These are phyloP conservation scores for Sylvia atricapilla DNA, from an alignment of 2,113 vertebrate genomes.

Conservation along the genomic window DNA sequence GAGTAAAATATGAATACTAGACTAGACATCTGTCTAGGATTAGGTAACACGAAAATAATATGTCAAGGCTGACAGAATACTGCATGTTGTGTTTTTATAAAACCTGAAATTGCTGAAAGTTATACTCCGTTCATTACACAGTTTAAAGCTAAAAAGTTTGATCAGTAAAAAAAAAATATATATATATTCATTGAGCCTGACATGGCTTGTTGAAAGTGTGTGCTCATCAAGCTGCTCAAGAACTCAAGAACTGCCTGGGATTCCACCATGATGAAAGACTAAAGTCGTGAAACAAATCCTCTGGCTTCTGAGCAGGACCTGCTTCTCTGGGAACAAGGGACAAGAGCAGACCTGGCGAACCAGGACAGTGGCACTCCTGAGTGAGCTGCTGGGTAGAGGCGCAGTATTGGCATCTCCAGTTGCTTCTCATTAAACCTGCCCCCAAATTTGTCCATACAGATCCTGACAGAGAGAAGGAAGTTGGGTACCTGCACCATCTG, in stretches of 20 bases:
- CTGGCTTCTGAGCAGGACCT: background rate
- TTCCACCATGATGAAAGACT: background rate
- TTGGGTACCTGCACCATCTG: rapidly evolving
- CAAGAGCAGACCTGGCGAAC: rapidly evolving
- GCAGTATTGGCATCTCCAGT: background rate
- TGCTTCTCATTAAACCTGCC: background rate
- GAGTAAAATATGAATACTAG: background rate
- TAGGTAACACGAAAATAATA: background rate
- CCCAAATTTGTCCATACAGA: background rate
- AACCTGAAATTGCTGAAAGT: background rate
- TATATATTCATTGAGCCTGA: background rate
- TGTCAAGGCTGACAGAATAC: background rate
- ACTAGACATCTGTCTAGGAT: background rate
- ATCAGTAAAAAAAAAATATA: background rate
- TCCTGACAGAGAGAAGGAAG: rapidly evolving
- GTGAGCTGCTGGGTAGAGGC: background rate
- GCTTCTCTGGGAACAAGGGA: rapidly evolving
- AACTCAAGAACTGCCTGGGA: background rate
- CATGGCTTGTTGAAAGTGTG: rapidly evolving
- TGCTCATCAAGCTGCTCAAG: background rate
- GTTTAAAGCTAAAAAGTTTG: background rate
- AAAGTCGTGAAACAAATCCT: background rate
- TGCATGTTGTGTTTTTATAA: background rate
- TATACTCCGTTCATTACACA: background rate
- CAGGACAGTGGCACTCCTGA: background rate